phyloP scores from a whole-genome alignment of 2,113 vertebrate genomes.

The Callaeas wilsoni region DNA sequence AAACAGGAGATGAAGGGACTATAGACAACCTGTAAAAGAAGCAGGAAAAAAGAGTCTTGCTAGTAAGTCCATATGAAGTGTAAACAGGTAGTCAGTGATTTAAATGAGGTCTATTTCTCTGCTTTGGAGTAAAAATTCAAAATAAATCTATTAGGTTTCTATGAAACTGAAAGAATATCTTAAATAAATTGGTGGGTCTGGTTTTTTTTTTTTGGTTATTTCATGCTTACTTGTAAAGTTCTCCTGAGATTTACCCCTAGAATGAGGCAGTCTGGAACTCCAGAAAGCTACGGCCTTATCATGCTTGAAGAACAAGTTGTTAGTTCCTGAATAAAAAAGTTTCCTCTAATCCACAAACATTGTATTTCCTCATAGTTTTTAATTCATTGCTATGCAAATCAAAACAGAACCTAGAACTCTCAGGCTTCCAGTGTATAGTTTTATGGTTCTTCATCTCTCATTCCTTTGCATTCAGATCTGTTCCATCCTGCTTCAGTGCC shows the following conservation, averaged over 20 bases:
- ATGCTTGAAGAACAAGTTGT: background rate
- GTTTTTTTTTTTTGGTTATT: background rate
- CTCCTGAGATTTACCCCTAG: background rate
- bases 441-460: background rate
- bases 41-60: background rate
- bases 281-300: background rate
- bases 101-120: background rate
- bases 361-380: background rate
- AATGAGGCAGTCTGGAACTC: background rate
- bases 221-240: background rate
- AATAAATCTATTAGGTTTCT: background rate
- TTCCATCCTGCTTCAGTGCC: background rate
- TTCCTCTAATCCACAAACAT: background rate
- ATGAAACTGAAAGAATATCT: background rate
- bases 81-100: background rate
- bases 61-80: background rate
- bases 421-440: background rate
- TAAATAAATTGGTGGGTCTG: background rate
- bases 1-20: background rate
- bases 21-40: background rate
- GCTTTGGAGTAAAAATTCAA: background rate
- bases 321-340: background rate
- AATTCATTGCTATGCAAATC: background rate
- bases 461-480: background rate
- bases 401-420: background rate